Conservation (phyloP, 2,888 invertebrate genomes). For the Mechanitis messenoides region DNA sequence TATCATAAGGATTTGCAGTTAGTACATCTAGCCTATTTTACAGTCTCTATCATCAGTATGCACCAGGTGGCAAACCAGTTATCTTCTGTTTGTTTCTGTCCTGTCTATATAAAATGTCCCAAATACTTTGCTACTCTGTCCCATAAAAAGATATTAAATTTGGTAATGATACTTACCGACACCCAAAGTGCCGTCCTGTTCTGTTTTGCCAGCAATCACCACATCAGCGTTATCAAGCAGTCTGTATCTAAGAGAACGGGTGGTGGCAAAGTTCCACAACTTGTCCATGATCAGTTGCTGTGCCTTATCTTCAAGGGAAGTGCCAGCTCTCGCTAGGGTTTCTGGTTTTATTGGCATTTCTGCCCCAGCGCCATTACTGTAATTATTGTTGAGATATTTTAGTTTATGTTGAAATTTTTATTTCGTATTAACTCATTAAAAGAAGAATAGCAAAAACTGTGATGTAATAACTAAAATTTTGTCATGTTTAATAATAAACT, state of each 20-base stretch:
- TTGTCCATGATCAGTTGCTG: slow-evolving; percentile 83
- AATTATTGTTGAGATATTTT: slow-evolving; percentile 29
- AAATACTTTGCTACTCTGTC: too few relatives aligned
- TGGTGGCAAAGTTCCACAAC: slow-evolving; percentile 84
- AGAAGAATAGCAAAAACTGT: too few relatives aligned
- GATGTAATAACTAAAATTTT: too few relatives aligned
- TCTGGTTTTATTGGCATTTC: slow-evolving; percentile 74
- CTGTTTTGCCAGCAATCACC: slow-evolving; percentile 82
- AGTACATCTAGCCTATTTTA: too few relatives aligned
- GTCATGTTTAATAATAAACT: too few relatives aligned
- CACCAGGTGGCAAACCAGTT: too few relatives aligned
- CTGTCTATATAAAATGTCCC: too few relatives aligned
- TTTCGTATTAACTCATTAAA: too few relatives aligned
- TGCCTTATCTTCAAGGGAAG: slow-evolving; percentile 78
- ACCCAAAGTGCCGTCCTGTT: slow-evolving; percentile 81
- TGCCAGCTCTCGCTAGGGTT: slow-evolving; percentile 72
- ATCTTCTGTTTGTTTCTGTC: too few relatives aligned
- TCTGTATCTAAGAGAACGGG: slow-evolving; percentile 86
- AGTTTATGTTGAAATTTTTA: too few relatives aligned
- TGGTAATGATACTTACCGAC: slow-evolving; percentile 63
- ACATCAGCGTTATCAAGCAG: slow-evolving; percentile 87
- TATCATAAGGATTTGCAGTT: too few relatives aligned
- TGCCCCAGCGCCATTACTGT: slow-evolving; percentile 62
- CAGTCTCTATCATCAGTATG: too few relatives aligned
- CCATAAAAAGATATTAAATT: background rate